Percentiles rank a stretch among this genome's conserved stretches.
Evolutionary conservation across 2,888 invertebrate species (phyloP).

Genomic region (Spatulosminthurus flaviceps): DNA sequence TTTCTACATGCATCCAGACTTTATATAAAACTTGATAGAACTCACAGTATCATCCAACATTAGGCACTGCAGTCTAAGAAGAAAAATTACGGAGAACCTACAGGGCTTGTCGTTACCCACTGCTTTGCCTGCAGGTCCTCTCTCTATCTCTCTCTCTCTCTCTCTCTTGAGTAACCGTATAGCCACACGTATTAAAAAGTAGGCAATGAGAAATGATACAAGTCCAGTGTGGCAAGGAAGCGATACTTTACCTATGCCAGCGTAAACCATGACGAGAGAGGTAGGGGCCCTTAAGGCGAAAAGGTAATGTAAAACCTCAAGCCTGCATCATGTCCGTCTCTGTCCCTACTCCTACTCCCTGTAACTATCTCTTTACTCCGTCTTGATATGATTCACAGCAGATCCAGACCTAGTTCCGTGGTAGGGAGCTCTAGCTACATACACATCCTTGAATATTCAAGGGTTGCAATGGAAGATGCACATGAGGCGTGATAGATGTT

Average conservation of each 20-base stretch:
- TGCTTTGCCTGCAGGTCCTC: constrained; percentile 5
- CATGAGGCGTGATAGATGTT: constrained; percentile 61
- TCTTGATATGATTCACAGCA: not conserved
- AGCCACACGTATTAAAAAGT: not conserved
- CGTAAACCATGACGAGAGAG: constrained; percentile 36
- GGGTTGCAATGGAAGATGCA: constrained; percentile 3
- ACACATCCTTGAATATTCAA: not conserved
- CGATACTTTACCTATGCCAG: constrained; percentile 3
- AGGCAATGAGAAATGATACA: constrained; percentile 9
- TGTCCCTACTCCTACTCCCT: too few species aligned
- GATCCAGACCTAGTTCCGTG: constrained; percentile 7
- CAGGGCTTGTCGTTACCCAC: constrained; percentile 18
- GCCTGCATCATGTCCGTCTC: constrained; percentile 8
- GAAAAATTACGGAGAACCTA: constrained; percentile 10
- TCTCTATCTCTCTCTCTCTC: constrained; percentile 27
- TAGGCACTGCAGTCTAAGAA: not conserved
- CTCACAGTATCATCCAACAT: too few species aligned
- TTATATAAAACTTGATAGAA: too few species aligned
- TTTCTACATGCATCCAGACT: too few species aligned
- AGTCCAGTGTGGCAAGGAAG: not conserved
- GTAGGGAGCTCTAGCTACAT: constrained; percentile 8
- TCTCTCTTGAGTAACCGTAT: not conserved
- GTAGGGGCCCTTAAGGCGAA: constrained; percentile 61
- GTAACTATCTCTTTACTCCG: too few species aligned
- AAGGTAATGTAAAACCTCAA: constrained; percentile 39